These are phyloP conservation scores for Willowsia nigromaculata DNA, from an alignment of 2,888 invertebrate genomes.

Conservation along the genomic window DNA sequence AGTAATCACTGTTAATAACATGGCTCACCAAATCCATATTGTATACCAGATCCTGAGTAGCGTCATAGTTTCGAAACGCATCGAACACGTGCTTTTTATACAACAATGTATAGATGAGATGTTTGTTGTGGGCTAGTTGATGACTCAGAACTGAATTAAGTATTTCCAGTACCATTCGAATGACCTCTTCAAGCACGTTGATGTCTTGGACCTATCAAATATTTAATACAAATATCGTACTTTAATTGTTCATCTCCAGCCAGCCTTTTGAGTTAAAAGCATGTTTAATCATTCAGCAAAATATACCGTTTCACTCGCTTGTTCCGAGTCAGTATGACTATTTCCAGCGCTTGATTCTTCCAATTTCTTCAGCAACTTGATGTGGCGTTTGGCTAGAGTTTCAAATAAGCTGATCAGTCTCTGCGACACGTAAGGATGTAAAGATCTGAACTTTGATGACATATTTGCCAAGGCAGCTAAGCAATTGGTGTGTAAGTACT, in stretches of 20 bases:
- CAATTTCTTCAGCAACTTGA: constrained; percentile 72
- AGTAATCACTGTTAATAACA: constrained; percentile 39
- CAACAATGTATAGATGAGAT: constrained; percentile 96
- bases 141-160: constrained; percentile 96
- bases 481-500: constrained; percentile 99
- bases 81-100: constrained; percentile 96
- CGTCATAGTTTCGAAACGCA: constrained; percentile 90
- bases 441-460: constrained; percentile 93
- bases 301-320: constrained; percentile 75
- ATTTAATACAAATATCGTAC: neutral
- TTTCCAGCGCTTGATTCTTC: constrained; percentile 53
- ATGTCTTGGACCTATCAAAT: constrained; percentile 91
- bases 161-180: constrained; percentile 97
- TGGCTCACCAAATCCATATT: constrained; percentile 93
- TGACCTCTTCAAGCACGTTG: constrained; percentile 95
- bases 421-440: constrained; percentile 98
- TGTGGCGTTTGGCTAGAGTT: constrained; percentile 92
- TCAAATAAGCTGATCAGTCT: constrained; percentile 94
- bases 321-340: constrained; percentile 68
- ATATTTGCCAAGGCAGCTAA: constrained; percentile 98
- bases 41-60: constrained; percentile 95
- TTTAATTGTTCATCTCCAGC: neutral
- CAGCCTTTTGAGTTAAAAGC: no score
- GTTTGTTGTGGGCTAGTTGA: constrained; percentile 92
- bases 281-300: no score